Evolutionary conservation across 2,113 vertebrate species (phyloP).

Genomic region (Carettochelys insculpta): DNA sequence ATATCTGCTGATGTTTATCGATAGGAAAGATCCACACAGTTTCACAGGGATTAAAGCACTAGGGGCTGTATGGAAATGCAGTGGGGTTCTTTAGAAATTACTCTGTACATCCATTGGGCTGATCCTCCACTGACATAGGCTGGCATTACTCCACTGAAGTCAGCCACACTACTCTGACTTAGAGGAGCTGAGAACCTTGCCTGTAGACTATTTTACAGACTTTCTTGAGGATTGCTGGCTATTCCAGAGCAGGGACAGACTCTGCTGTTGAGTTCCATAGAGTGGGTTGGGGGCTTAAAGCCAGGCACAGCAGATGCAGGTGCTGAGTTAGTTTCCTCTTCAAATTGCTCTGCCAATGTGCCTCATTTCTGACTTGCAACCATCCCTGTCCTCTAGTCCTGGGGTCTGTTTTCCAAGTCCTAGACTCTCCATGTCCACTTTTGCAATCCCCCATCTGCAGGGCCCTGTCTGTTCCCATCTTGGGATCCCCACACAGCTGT

Average conservation of each 20-base stretch:
- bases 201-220: not conserved
- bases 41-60: not conserved
- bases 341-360: not conserved
- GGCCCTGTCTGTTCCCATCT: accelerated
- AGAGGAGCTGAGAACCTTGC: not conserved
- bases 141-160: not conserved
- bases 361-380: not conserved
- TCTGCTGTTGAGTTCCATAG: too few species aligned
- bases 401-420: not conserved
- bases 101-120: not conserved
- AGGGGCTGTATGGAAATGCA: not conserved
- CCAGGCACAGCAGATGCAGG: not conserved
- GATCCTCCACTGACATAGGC: not conserved
- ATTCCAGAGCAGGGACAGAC: not conserved
- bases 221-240: not conserved
- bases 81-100: not conserved
- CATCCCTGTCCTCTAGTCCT: not conserved
- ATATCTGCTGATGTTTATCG: not conserved
- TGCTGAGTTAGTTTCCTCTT: not conserved
- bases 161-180: not conserved
- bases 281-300: accelerated
- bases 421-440: not conserved
- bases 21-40: not conserved
- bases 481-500: accelerated
- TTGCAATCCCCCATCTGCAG: not conserved